Evolutionary conservation across 1,140 invertebrate species (phyloP), one percentile per base, ranked within the genome.

Genomic region (Temnothorax curvispinosus): DNA sequence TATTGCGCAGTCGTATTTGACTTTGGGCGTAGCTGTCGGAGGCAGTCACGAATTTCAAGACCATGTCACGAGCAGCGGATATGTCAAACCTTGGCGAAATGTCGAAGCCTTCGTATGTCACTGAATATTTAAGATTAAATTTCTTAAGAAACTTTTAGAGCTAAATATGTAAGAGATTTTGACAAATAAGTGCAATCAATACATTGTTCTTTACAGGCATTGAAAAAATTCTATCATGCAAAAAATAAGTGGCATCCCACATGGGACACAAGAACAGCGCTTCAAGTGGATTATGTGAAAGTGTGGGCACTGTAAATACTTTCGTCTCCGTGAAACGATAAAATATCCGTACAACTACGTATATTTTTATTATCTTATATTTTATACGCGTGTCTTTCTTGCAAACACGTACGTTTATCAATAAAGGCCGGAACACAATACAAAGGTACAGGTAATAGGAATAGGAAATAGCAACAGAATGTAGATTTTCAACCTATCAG

Each of bases 21-120:
- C 97, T 3, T 88, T 98, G 11, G 97, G 97, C 4, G 91, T 98
- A 27, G 97, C 97, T 32, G 97, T 97, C 21, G 98, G 97, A 71
- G 97, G 98, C 21, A 96, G 96, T n/a, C 95, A 95, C 0, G 96
- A 96, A 89, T 98, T 98, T 94, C 96, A 96, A 7, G 97, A 98
- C 87, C 86, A 78, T n/a, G 88, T 85, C 4, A 89, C 41, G 11
- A 95, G 90, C 50, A 76, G 56, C 0, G 90, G 60, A 3, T 91
- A 94, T 3, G 91, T 93, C 0, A 98, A 98, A 91, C 97, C 98
- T 0, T 98, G 98, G 98, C 93, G 87, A 0, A 97, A 98, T 88
- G 90, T 93, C 2, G 94, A 89, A 4, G 88, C 93, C 27, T 27
- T 27, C 27, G 95, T 95, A 88, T 18, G 35, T 60, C n/a, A 67